Percentiles rank a stretch among this genome's conserved stretches.
These are phyloP conservation scores for Callaeas wilsoni DNA, from an alignment of 2,113 vertebrate genomes.

Conservation along the genomic window DNA sequence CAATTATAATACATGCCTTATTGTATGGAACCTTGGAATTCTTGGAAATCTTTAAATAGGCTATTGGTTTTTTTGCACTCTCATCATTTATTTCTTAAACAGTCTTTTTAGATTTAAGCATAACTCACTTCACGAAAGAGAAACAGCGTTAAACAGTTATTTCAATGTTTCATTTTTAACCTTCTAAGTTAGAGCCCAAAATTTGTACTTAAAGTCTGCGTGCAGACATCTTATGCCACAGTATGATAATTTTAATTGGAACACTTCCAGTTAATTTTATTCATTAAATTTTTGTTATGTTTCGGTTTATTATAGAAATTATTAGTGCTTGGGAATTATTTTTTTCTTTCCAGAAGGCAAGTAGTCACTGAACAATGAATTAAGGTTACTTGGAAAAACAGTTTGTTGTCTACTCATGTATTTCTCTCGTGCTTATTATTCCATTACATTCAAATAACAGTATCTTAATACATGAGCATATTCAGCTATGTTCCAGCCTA, in stretches of 20 bases:
- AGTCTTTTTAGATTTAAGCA: neutral
- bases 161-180: neutral
- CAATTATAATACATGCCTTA: neutral
- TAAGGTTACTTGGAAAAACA: neutral
- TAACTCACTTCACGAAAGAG: neutral
- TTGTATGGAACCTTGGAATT: no score
- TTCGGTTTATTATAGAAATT: neutral
- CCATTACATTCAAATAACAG: neutral
- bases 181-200: neutral
- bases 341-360: neutral
- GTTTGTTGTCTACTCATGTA: neutral
- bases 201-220: accelerated
- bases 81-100: neutral
- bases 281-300: neutral
- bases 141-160: neutral
- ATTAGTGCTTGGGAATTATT: neutral
- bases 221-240: neutral
- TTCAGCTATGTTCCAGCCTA: neutral
- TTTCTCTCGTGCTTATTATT: neutral
- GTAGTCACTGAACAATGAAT: neutral
- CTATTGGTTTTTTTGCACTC: neutral
- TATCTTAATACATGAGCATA: neutral
- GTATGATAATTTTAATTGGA: neutral
- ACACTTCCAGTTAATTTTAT: neutral
- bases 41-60: neutral